Evolutionary conservation across 2,888 invertebrate species (phyloP), one percentile per base, ranked within the genome.

Genomic region (Ectemnius cavifrons): DNA sequence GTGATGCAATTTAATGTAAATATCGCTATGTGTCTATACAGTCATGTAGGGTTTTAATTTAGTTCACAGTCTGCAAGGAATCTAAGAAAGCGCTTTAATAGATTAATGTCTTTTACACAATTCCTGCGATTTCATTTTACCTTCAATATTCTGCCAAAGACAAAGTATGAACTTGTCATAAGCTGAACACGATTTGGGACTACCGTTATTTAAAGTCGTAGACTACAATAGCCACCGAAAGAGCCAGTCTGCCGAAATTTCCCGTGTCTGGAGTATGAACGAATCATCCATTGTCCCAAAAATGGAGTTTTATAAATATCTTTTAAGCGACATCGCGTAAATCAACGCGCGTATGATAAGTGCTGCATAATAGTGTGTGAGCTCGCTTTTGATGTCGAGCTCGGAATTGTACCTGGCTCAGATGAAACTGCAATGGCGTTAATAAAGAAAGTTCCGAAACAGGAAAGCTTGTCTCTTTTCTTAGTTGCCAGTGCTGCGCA

Each of bases 361-460:
- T 57, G 75, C 81, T 84, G 71, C 81, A 73, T 73, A 76, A 77
- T 75, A 71, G 66, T 71, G 67, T 70, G 76, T 58, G 79, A 78
- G 84, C 78, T 83, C 84, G 85, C 84, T 87, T 86, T 86, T 76
- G 80, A 80, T 86, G 82, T 85, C 82, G 83, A 83, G 81, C 83
- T 83, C 82, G 83, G 82, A 85, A 85, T 82, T 85, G 87, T 89
- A 87, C 84, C 84, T 88, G 86, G 85, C 87, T 88, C 85, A 76
- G 78, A 82, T 81, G 80, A 82, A 85, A 83, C 83, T 85, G 69
- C 80, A 85, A 85, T 76, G 82, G 82, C 82, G 86, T 87, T 83
- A 86, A 88, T 87, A 89, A 87, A 88, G 73, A 71, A 76, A 84
- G 66, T 78, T 80, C 71, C 59, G 61, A 78, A 78, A 69, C 28